Percentiles rank a stretch among this genome's conserved stretches.
phyloP scores from a whole-genome alignment of 2,888 invertebrate species.

The Lordiphosa fenestrarum region DNA sequence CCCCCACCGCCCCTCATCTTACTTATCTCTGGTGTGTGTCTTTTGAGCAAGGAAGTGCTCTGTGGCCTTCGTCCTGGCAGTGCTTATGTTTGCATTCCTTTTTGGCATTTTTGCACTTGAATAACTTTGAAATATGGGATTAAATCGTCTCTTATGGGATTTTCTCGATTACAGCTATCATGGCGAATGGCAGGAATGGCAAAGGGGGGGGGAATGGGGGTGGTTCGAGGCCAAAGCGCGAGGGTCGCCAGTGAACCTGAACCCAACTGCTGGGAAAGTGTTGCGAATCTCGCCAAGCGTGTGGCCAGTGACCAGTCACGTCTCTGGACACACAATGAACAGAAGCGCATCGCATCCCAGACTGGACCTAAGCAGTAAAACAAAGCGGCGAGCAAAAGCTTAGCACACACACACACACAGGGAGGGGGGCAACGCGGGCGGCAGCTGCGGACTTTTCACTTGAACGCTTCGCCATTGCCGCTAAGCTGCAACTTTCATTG shows the following conservation, averaged over 20 bases:
- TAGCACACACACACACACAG: constrained; percentile 20
- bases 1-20: constrained; percentile 10
- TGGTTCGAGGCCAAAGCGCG: constrained; percentile 13
- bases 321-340: constrained; percentile 34
- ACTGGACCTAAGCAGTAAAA: constrained; percentile 63
- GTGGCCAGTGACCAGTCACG: constrained; percentile 49
- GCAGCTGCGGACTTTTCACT: constrained; percentile 43
- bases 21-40: constrained; percentile 17
- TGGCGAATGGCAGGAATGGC: constrained; percentile 29
- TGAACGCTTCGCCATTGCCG: constrained; percentile 33
- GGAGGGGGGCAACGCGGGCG: constrained; percentile 24
- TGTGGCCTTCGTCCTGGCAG: constrained; percentile 47
- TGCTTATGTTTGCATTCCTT: constrained; percentile 75
- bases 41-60: constrained; percentile 27
- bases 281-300: constrained; percentile 48
- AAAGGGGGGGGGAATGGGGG: neutral
- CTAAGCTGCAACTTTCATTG: constrained; percentile 43
- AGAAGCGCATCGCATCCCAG: constrained; percentile 24
- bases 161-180: constrained; percentile 77
- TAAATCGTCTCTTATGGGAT: constrained; percentile 78
- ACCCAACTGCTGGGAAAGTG: constrained; percentile 37
- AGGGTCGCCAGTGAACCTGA: constrained; percentile 41
- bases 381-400: constrained; percentile 61
- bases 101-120: constrained; percentile 79
- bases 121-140: constrained; percentile 78